Evolutionary conservation across 2,113 vertebrate species (phyloP).

Genomic region (Neopipo cinnamomea): DNA sequence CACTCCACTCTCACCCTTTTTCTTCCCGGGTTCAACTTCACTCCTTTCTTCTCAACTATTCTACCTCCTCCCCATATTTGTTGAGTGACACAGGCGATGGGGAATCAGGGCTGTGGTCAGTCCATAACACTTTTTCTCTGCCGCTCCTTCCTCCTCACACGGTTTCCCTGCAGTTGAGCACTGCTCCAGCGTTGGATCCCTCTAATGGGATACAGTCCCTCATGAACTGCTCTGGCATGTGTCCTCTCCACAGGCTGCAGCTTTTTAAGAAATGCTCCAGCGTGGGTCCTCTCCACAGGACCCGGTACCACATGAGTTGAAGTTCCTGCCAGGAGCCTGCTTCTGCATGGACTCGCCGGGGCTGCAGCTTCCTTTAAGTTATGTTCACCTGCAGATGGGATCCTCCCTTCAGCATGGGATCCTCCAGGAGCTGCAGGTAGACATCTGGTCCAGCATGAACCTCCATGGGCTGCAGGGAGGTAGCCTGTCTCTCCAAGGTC

Average conservation of each 20-base stretch:
- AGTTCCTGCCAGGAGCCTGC: background rate
- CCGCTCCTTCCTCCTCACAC: background rate
- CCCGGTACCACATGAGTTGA: background rate
- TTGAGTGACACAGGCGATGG: background rate
- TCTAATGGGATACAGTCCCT: background rate
- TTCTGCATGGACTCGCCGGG: background rate
- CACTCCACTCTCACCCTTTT: background rate
- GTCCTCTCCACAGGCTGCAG: background rate
- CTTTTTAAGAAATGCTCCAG: background rate
- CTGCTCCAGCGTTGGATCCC: background rate
- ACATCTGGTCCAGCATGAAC: background rate
- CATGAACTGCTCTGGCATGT: background rate
- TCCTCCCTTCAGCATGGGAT: too few species aligned
- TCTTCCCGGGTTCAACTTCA: background rate
- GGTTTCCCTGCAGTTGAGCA: background rate
- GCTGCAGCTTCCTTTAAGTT: background rate
- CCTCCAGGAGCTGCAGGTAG: background rate
- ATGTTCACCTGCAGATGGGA: background rate
- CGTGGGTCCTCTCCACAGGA: background rate
- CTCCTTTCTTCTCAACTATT: background rate
- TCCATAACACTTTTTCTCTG: background rate
- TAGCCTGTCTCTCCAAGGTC: background rate
- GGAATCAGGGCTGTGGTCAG: background rate
- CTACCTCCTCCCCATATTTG: too few species aligned
- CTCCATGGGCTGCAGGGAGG: background rate